Conservation (phyloP, 2,113 vertebrate species). For the Serilophus lunatus region DNA sequence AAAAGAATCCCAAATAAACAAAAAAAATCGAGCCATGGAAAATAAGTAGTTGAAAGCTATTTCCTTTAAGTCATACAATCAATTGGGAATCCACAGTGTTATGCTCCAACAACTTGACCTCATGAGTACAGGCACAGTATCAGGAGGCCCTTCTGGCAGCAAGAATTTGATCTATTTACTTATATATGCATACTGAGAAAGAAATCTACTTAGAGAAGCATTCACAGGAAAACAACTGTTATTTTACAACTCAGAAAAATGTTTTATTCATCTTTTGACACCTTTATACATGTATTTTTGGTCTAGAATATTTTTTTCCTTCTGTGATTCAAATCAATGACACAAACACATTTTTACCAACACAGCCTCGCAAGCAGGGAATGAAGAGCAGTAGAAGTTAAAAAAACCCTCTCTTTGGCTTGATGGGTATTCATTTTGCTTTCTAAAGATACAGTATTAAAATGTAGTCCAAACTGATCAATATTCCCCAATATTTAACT, state of each 20-base stretch:
- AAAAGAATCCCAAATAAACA: neutral
- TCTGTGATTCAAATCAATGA: neutral
- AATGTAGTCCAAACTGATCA: neutral
- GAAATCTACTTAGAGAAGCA: neutral
- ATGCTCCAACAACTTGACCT: neutral
- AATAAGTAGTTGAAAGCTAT: neutral
- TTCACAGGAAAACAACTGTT: neutral
- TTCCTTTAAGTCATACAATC: neutral
- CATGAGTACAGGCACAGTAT: neutral
- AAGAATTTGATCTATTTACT: neutral
- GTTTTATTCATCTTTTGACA: neutral
- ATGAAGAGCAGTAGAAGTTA: neutral
- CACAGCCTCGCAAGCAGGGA: neutral
- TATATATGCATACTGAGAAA: neutral
- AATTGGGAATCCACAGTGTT: neutral
- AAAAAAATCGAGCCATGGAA: neutral
- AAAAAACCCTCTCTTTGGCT: neutral
- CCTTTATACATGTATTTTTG: neutral
- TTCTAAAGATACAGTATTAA: neutral
- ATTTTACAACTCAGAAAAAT: neutral
- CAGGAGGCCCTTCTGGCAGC: neutral
- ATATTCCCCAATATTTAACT: neutral
- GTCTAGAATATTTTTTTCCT: neutral
- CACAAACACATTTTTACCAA: neutral
- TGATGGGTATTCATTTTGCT: neutral